Conservation (phyloP, 37 sponge, comb jelly and placozoan genomes). For the Cliona cf. orientalis region DNA sequence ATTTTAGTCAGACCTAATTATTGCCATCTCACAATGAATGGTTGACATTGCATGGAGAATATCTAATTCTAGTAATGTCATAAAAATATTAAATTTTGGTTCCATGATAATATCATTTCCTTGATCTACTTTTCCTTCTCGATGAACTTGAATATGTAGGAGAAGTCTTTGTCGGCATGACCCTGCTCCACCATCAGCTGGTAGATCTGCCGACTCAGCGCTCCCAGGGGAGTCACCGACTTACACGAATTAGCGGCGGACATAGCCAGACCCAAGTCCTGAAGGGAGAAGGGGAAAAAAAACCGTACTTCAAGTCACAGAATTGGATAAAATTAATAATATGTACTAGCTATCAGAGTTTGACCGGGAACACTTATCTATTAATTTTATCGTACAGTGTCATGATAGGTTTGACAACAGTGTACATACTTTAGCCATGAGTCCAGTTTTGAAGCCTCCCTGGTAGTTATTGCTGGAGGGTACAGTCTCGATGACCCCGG, state of each 20-base stretch:
- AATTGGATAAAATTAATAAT: too few relatives aligned
- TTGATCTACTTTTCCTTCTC: too few relatives aligned
- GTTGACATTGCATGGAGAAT: too few relatives aligned
- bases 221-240: conserved; percentile 79
- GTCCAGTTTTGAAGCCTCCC: conserved; percentile 94
- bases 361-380: too few relatives aligned
- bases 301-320: neutral
- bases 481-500: conserved; percentile 93
- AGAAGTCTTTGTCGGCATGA: conserved; percentile 87
- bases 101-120: too few relatives aligned
- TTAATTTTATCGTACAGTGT: too few relatives aligned
- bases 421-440: conserved; percentile 78
- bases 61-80: too few relatives aligned
- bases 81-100: too few relatives aligned
- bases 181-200: conserved; percentile 77
- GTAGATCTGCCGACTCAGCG: conserved; percentile 83
- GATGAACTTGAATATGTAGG: conserved; percentile 80
- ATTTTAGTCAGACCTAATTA: too few relatives aligned
- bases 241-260: conserved; percentile 52
- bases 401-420: too few relatives aligned
- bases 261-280: conserved; percentile 93
- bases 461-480: conserved; percentile 91
- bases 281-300: neutral
- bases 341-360: too few relatives aligned
- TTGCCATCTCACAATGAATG: too few relatives aligned